A percentile compares a stretch with the other conserved stretches of the same genome.
These are phyloP conservation scores for Bubo scandiacus DNA, from an alignment of 2,113 vertebrate genomes.

Conservation along the genomic window DNA sequence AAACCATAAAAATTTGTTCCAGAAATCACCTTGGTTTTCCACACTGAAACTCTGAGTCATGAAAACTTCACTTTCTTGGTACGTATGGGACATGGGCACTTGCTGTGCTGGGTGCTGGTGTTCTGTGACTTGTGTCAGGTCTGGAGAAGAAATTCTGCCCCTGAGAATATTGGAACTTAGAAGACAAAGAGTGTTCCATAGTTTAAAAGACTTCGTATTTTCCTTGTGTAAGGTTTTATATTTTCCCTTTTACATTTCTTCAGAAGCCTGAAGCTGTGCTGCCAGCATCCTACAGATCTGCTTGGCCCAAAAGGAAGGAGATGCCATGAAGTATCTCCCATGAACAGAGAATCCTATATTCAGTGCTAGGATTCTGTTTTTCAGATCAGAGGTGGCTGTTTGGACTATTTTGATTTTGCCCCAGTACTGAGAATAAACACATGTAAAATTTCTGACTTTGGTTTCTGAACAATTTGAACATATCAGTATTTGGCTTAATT, in stretches of 20 bases:
- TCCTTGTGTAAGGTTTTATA: not conserved
- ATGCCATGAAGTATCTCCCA: not conserved
- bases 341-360: not conserved
- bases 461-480: not conserved
- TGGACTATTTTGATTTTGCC: not conserved
- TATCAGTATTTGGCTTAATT: not conserved
- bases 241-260: not conserved
- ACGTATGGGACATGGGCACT: fast-evolving
- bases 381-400: not conserved
- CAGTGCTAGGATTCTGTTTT: not conserved
- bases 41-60: not conserved
- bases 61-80: not conserved
- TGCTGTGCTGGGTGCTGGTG: not conserved
- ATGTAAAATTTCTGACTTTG: not conserved
- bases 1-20: not conserved
- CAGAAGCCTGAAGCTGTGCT: not conserved
- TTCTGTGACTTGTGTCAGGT: not conserved
- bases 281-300: not conserved
- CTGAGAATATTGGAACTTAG: not conserved
- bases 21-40: not conserved
- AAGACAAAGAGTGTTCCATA: not conserved
- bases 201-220: not conserved
- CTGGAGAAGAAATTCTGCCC: not conserved
- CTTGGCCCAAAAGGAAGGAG: not conserved
- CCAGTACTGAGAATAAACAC: not conserved